Evolutionary conservation across 2,888 invertebrate species (phyloP).

Genomic region (Iselma pallidipennis): DNA sequence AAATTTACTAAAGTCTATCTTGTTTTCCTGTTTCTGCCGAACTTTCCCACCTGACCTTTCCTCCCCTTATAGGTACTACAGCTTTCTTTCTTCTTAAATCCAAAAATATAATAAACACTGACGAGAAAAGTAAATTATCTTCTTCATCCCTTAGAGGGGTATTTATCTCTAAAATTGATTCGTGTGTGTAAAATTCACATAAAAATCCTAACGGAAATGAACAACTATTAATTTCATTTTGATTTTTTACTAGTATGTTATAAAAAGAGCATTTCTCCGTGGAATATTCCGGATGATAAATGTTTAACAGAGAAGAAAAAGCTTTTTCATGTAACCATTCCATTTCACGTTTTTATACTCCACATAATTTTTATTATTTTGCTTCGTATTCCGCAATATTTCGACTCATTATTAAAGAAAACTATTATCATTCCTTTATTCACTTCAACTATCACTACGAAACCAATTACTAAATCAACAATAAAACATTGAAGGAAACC

Average conservation of each 20-base stretch:
- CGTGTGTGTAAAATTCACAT: background rate
- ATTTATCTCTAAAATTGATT: background rate
- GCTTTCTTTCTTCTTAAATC: background rate
- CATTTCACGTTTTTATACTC: constrained; percentile 35
- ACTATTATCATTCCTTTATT: too few species aligned
- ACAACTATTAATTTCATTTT: constrained; percentile 14
- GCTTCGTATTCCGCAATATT: constrained; percentile 16
- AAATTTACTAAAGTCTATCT: constrained; percentile 29
- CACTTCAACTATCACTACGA: too few species aligned
- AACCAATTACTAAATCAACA: too few species aligned
- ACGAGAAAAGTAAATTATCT: background rate
- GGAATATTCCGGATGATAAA: constrained; percentile 35
- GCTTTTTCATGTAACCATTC: constrained; percentile 38
- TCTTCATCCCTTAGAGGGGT: too few species aligned
- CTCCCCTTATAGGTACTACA: too few species aligned
- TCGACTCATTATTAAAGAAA: too few species aligned
- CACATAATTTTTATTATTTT: constrained; percentile 39
- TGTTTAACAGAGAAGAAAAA: constrained; percentile 34
- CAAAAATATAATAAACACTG: background rate
- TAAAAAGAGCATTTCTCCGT: constrained; percentile 6
- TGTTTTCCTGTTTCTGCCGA: constrained; percentile 10
- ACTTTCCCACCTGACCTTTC: constrained; percentile 8
- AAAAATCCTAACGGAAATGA: background rate
- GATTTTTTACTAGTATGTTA: constrained; percentile 7
- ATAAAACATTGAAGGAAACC: too few species aligned